Evolutionary conservation across 2,888 invertebrate species (phyloP).

Genomic region (Balanococcus diminutus): DNA sequence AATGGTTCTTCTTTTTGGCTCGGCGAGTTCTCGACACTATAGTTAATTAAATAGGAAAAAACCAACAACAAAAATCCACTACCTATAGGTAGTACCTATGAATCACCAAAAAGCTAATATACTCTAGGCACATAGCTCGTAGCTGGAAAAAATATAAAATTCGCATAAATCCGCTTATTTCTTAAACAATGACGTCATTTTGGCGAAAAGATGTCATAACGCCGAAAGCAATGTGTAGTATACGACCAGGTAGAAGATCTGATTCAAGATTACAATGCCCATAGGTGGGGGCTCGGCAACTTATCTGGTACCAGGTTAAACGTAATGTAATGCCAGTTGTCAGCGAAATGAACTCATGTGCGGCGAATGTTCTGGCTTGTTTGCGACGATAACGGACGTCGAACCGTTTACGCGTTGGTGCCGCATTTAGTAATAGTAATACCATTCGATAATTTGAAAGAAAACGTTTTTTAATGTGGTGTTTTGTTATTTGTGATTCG

Average conservation of each 20-base stretch:
- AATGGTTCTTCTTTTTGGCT: no score
- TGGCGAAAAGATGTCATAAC: neutral
- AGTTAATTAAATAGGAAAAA: neutral
- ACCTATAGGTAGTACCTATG: neutral
- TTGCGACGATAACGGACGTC: conserved; percentile 50
- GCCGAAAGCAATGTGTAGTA: neutral
- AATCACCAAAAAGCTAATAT: neutral
- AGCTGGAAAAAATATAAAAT: neutral
- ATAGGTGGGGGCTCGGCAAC: conserved; percentile 22
- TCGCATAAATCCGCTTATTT: neutral
- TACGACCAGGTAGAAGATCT: neutral
- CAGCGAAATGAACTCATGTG: conserved; percentile 48
- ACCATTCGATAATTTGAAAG: neutral
- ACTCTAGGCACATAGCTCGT: neutral
- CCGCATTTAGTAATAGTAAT: neutral
- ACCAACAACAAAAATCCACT: neutral
- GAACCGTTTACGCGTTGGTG: conserved; percentile 47
- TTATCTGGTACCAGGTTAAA: conserved; percentile 12
- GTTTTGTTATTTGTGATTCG: neutral
- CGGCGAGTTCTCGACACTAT: neutral
- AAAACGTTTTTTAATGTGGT: neutral
- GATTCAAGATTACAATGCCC: neutral
- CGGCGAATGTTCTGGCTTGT: conserved; percentile 45
- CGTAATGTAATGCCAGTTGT: conserved; percentile 39
- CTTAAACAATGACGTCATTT: conserved; percentile 23